Evolutionary conservation across 2,888 invertebrate genomes (phyloP).

Genomic region (Diloba caeruleocephala): DNA sequence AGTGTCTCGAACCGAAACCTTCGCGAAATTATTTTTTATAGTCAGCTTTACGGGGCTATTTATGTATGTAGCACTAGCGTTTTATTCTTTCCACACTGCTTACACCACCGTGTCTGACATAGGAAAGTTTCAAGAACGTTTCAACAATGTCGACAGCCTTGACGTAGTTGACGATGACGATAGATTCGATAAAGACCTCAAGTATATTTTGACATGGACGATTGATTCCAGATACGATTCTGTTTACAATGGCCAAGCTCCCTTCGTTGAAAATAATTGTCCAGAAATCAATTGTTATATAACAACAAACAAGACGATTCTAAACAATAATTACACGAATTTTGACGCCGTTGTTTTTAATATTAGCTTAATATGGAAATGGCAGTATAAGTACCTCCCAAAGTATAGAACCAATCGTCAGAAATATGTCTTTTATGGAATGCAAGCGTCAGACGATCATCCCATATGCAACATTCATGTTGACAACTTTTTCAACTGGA

Average conservation of each 20-base stretch:
- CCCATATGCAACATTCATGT: constrained; percentile 69
- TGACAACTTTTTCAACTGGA: constrained; percentile 81
- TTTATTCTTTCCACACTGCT: constrained; percentile 74
- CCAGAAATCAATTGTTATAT: constrained; percentile 72
- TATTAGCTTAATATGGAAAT: constrained; percentile 55
- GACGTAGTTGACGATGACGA: constrained; percentile 22
- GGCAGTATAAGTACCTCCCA: constrained; percentile 60
- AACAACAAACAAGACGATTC: constrained; percentile 66
- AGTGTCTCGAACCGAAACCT: constrained; percentile 66
- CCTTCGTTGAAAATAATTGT: constrained; percentile 69
- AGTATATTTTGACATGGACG: constrained; percentile 75
- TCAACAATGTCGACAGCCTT: constrained; percentile 27
- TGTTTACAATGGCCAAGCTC: constrained; percentile 60
- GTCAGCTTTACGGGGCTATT: constrained; percentile 72
- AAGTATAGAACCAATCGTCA: constrained; percentile 64
- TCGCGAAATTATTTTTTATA: constrained; percentile 78
- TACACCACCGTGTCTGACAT: constrained; percentile 57
- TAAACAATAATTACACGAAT: constrained; percentile 62
- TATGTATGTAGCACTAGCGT: constrained; percentile 70
- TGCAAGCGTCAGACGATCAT: constrained; percentile 62
- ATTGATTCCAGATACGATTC: constrained; percentile 19
- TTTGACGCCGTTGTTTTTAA: constrained; percentile 78
- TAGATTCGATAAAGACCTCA: constrained; percentile 56
- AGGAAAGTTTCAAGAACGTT: constrained; percentile 43
- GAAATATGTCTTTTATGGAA: constrained; percentile 77